Percentiles rank a stretch among this genome's conserved stretches.
Evolutionary conservation across 1,140 invertebrate genomes (phyloP).

Genomic region (Metopolophium dirhodum): DNA sequence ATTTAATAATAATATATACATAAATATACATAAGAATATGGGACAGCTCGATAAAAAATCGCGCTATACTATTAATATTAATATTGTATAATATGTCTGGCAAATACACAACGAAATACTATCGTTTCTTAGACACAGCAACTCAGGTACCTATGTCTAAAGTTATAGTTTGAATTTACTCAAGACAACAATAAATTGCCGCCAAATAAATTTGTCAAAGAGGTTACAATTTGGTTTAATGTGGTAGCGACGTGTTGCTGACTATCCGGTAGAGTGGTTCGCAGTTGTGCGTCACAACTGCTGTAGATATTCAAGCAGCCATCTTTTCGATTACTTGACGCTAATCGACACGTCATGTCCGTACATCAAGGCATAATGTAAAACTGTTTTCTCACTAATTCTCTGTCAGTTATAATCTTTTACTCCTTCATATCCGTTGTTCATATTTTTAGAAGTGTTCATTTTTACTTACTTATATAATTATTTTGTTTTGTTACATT

Average conservation of each 20-base stretch:
- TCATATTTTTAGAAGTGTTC: conserved; percentile 54
- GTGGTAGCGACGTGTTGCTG: neutral
- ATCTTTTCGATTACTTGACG: conserved; percentile 56
- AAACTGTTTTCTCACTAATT: conserved; percentile 35
- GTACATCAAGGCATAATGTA: neutral
- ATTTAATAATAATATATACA: no score
- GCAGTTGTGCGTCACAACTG: conserved; percentile 45
- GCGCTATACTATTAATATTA: no score
- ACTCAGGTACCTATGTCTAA: no score
- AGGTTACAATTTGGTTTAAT: neutral
- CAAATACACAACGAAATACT: no score
- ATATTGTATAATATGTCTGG: no score
- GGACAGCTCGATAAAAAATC: no score
- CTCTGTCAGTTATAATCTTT: neutral
- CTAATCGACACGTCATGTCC: conserved; percentile 49
- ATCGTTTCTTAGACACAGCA: no score
- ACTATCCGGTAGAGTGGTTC: neutral
- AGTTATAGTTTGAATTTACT: no score
- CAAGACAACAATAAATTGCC: neutral
- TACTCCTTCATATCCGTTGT: conserved; percentile 11
- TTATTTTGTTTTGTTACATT: conserved; percentile 45
- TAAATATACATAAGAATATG: no score
- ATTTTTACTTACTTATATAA: conserved; percentile 45
- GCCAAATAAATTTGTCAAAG: neutral
- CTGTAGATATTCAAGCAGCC: conserved; percentile 53